A percentile compares a stretch with the other conserved stretches of the same genome.
Conservation (phyloP, 92 coral and sea anemone species). For the Zoanthus gigantus region DNA sequence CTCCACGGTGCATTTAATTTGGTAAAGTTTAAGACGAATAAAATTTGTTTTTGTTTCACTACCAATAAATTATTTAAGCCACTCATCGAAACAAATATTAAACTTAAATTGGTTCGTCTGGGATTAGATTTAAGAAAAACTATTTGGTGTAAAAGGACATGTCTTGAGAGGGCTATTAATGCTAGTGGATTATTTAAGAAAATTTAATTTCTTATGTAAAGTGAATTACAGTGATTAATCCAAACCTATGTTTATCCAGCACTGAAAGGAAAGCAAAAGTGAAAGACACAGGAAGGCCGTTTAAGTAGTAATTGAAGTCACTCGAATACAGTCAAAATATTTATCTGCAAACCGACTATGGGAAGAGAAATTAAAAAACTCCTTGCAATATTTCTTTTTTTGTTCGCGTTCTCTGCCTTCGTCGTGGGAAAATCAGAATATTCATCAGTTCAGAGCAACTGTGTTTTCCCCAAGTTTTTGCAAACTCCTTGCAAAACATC, state of each 20-base stretch:
- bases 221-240: background rate
- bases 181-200: background rate
- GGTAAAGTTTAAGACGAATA: background rate
- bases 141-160: background rate
- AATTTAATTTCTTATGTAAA: conserved; percentile 25
- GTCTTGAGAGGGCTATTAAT: background rate
- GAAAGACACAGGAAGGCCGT: conserved; percentile 2
- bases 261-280: conserved; percentile 11
- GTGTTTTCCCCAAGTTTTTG: conserved; percentile 23
- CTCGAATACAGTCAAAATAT: background rate
- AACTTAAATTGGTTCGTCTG: background rate
- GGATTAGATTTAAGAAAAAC: background rate
- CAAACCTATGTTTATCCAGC: conserved; percentile 16
- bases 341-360: background rate
- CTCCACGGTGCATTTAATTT: background rate
- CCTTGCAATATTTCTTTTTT: background rate
- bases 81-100: background rate
- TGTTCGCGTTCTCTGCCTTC: background rate
- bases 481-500: conserved; percentile 33
- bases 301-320: conserved; percentile 18
- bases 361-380: background rate
- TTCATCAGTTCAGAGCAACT: conserved; percentile 1
- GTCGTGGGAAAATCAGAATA: background rate
- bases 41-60: conserved; percentile 4
- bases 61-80: conserved; percentile 28